Evolutionary conservation across 2,797 vertebrate genomes (phyloP).

Genomic region (Sphenopsis melanotis): DNA sequence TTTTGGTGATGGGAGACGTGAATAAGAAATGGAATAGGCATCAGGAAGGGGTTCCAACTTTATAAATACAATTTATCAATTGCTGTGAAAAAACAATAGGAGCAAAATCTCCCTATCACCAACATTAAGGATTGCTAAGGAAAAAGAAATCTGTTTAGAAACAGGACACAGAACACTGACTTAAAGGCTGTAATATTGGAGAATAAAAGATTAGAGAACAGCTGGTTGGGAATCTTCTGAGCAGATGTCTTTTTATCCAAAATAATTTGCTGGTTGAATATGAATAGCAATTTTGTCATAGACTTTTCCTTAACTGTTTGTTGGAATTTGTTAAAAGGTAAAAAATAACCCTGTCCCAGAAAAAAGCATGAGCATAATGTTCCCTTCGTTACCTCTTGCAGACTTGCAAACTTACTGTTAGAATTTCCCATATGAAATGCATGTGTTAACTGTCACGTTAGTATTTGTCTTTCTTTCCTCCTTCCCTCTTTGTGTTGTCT

Average conservation of each 20-base stretch:
- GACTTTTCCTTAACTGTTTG: background rate
- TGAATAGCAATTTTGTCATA: background rate
- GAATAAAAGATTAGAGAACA: background rate
- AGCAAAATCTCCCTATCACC: background rate
- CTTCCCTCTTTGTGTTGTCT: background rate
- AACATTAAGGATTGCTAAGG: background rate
- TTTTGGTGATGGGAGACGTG: background rate
- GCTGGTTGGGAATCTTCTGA: slow-evolving; percentile 1
- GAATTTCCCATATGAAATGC: background rate
- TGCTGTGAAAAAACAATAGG: background rate
- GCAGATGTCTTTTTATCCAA: slow-evolving; percentile 2
- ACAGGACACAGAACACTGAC: background rate
- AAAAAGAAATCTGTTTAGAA: background rate
- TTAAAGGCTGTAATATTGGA: background rate
- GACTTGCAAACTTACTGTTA: background rate
- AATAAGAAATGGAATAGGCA: background rate
- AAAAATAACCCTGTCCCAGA: background rate
- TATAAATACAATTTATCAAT: background rate
- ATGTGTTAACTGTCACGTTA: background rate
- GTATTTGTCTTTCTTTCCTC: background rate
- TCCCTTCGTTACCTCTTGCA: background rate
- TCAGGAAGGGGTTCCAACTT: background rate
- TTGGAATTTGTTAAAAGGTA: background rate
- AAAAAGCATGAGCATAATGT: accelerated
- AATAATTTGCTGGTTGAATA: background rate